These are phyloP conservation scores for Rattus norvegicus DNA, from an alignment of 2,113 vertebrate species.

Conservation along the genomic window GRCr8 NC_086037.1:63568501-63569000, in stretches of 20 bases:
- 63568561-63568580: conserved; percentile 67
- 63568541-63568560: conserved; percentile 66
- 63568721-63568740: neutral
- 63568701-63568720: neutral
- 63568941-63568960: neutral
- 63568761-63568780: neutral
- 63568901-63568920: neutral
- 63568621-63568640: conserved; percentile 75
- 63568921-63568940: neutral
- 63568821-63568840: too few relatives aligned
- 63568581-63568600: conserved; percentile 78
- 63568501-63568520: conserved; percentile 60
- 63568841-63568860: neutral
- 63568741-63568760: neutral
- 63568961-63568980: neutral
- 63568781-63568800: neutral
- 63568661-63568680: conserved; percentile 63
- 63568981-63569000: neutral
- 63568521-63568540: conserved; percentile 27
- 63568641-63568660: conserved; percentile 75
- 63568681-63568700: conserved; percentile 58
- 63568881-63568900: neutral
- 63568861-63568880: neutral
- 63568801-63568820: neutral
- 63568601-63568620: conserved; percentile 76